Conservation (phyloP, 1,140 invertebrate species). For the Brachionus rubens region DNA sequence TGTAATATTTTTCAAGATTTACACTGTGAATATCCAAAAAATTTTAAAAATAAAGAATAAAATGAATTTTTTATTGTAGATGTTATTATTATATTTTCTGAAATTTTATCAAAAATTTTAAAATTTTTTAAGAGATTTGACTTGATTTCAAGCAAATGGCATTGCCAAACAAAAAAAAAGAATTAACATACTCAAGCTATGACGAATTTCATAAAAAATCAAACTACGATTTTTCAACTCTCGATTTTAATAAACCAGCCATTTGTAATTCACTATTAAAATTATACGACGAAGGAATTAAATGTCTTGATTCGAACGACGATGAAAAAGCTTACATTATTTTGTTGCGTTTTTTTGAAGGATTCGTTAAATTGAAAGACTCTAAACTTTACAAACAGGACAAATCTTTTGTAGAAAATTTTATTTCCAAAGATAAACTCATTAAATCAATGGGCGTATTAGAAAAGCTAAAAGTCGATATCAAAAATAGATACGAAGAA, state of each 20-base stretch:
- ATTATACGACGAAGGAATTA: slow-evolving; percentile 23
- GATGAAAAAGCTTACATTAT: slow-evolving; percentile 34
- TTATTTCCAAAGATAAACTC: slow-evolving; percentile 32
- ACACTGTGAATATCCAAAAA: too few relatives aligned
- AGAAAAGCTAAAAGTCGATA: background rate
- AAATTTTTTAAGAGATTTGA: too few relatives aligned
- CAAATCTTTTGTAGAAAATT: slow-evolving; percentile 6
- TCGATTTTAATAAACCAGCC: slow-evolving; percentile 34
- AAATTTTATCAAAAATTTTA: too few relatives aligned
- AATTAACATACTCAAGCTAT: slow-evolving; percentile 32
- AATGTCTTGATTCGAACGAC: background rate
- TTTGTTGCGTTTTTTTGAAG: slow-evolving; percentile 34
- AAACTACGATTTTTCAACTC: background rate
- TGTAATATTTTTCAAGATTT: too few relatives aligned
- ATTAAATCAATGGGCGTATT: slow-evolving; percentile 6
- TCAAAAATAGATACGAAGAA: slow-evolving; percentile 10
- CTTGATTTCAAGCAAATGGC: background rate
- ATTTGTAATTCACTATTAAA: slow-evolving; percentile 31
- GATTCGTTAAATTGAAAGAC: background rate
- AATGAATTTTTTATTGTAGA: too few relatives aligned
- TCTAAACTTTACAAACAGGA: slow-evolving; percentile 38
- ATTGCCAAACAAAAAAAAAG: slow-evolving; percentile 14
- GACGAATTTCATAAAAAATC: slow-evolving; percentile 8
- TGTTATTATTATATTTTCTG: too few relatives aligned
- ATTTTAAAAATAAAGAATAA: too few relatives aligned